Evolutionary conservation across 2,888 invertebrate species (phyloP).

Genomic region (Ametastegia equiseti): DNA sequence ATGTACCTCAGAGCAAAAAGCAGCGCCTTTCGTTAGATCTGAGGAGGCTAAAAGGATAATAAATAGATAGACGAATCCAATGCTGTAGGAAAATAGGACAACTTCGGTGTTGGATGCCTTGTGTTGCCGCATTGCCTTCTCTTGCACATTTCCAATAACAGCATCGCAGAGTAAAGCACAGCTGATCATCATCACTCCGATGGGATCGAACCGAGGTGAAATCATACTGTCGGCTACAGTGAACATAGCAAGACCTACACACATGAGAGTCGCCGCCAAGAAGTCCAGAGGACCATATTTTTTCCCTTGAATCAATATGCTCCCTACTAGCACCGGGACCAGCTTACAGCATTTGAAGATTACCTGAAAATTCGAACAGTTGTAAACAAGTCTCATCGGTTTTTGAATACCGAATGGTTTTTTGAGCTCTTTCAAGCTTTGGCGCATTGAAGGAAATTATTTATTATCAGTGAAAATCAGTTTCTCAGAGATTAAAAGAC

Average conservation of each 20-base stretch:
- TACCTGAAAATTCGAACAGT: constrained; percentile 79
- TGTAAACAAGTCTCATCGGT: too few species aligned
- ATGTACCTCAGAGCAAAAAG: constrained; percentile 86
- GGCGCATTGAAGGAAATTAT: too few species aligned
- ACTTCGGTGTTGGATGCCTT: constrained; percentile 93
- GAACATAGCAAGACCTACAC: constrained; percentile 92
- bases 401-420: too few species aligned
- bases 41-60: constrained; percentile 85
- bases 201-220: constrained; percentile 84
- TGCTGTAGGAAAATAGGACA: constrained; percentile 93
- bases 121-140: constrained; percentile 93
- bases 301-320: constrained; percentile 94
- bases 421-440: too few species aligned
- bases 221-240: constrained; percentile 89
- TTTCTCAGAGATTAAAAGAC: too few species aligned
- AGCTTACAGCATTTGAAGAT: constrained; percentile 99
- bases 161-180: constrained; percentile 96
- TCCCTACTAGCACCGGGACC: constrained; percentile 96
- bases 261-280: constrained; percentile 90
- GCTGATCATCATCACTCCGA: constrained; percentile 87
- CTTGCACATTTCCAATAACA: constrained; percentile 97
- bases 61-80: constrained; percentile 91
- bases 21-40: constrained; percentile 85
- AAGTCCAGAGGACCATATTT: constrained; percentile 91
- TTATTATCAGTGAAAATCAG: too few species aligned